These are phyloP conservation scores for Ceyx erithaca DNA, from an alignment of 2,797 vertebrate genomes.

Conservation along the genomic window DNA sequence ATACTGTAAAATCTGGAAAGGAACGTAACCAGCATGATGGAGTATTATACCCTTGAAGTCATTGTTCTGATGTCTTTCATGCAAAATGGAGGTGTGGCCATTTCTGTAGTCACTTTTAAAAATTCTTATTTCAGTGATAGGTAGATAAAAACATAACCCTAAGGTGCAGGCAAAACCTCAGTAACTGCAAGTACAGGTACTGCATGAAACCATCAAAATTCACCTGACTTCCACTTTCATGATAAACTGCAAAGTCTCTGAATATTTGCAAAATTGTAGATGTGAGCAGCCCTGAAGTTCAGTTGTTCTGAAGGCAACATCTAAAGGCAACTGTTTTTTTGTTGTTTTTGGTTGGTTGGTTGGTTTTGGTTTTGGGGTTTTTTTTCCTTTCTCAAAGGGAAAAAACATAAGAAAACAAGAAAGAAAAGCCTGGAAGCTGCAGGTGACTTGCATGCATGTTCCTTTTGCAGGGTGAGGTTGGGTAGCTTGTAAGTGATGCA, in stretches of 20 bases:
- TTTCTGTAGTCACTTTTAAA: neutral
- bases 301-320: too few species aligned
- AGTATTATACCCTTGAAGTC: neutral
- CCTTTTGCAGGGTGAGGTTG: constrained; percentile 9
- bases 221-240: neutral
- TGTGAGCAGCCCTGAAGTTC: neutral
- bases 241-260: neutral
- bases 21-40: neutral
- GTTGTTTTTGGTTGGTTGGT: too few species aligned
- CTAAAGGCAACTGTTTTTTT: neutral
- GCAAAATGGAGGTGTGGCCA: neutral
- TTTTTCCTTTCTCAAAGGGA: neutral
- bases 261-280: neutral
- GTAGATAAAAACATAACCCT: neutral
- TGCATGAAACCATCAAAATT: neutral
- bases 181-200: neutral
- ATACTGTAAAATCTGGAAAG: neutral
- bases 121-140: neutral
- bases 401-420: neutral
- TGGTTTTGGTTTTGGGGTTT: neutral
- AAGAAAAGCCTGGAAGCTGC: neutral
- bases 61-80: neutral
- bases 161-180: neutral
- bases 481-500: constrained; percentile 51
- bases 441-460: neutral